Base-by-base conservation (phyloP, 2,888 invertebrate species). In the Anorthoa munda region DNA sequence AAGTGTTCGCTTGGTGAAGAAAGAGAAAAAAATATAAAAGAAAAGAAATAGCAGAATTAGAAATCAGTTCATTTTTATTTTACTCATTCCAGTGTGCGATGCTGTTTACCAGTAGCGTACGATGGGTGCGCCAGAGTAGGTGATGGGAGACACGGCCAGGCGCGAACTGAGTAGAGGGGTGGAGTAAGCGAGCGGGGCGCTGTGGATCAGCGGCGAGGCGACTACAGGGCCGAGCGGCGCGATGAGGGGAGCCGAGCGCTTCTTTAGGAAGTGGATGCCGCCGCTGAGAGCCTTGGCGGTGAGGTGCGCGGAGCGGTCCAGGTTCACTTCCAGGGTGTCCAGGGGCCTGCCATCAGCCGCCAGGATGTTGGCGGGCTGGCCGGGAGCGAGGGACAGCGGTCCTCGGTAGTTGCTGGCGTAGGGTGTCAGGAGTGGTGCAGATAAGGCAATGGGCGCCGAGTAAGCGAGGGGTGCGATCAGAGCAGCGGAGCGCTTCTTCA, bases 261-360 rank as follows among this genome's bases (percentile, higher is more conserved):
- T 95, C 90, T 90, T 94, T 79, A 94, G 87, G 51, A 90, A 72
- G 83, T 93, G 94, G 69, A 88, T 85, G 23, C 86, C 89, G 11
- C 82, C 67, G 11, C 68, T 71, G 12, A 94, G 86, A 51, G 94
- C 93, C 82, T 92, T 92, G n/a, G 95, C 94, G 64, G 94, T 93
- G 79, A 88, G 84, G 86, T 95, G 95, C 17, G 93, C 93, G 13
- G 93, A 93, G 72, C 94, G 94, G 88, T 95, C 95, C 86, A 95
- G 82, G 90, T 95, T 95, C 46, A 96, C 96, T 61, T 94, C 94
- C 70, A 95, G 85, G 55, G 96, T 96, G 84, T 96, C 96, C 48
- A 95, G 88, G 0, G 96, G 96, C 85, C 94, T 94, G 88, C 95
- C 95, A 83, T 95, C 95, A 69, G 93, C 92, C 0, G 91, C 94